Base-by-base conservation (phyloP, 2,113 vertebrate genomes). In the Regulus satrapa region DNA sequence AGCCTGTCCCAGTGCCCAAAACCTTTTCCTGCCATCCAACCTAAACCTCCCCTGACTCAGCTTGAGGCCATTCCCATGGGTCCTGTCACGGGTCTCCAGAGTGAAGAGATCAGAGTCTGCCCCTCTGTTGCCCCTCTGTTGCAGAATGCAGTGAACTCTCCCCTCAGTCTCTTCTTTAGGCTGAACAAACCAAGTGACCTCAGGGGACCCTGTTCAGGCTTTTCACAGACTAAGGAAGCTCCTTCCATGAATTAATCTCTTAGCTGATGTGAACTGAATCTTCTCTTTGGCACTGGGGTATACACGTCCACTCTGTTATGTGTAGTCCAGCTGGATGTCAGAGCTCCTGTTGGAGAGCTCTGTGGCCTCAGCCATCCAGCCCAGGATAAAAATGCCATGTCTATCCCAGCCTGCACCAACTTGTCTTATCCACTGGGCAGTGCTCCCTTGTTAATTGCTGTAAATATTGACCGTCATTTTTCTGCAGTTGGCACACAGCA, bases 251-350 rank as follows among this genome's bases (percentile, higher is more conserved):
- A 5, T 78, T 81, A 32, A 36, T 67, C 25, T 87, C n/a, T 54
- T 40, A 49, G 17, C 2, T 67, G 38, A 26, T 51, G 20, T 71
- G 36, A 85, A 32, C 8, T 14, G 24, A 66, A 40, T 61, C 31
- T 71, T 77, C 28, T 66, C 26, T 40, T 58, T 58, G 32, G 21
- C 56, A 7, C 16, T 82, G 23, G 58, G 54, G 9, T 54, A 12
- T 61, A 5, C 15, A 4, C 0, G 0, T 52, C 46, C 17, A 7
- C 36, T 73, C 10, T 51, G 52, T 41, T 31, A 28, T 2, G 0
- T 48, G 23, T 45, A 40, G 61, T 74, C 55, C 26, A n/a, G 31
- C 69, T 40, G 74, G 21, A 48, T 40, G 31, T 46, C 12, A 2
- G 40, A 49, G 38, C 25, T 24, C 18, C 15, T 71, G 2, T 9